A percentile compares a stretch with the other conserved stretches of the same genome.
Conservation (phyloP, 2,888 invertebrate genomes). For the Stenurella melanura region DNA sequence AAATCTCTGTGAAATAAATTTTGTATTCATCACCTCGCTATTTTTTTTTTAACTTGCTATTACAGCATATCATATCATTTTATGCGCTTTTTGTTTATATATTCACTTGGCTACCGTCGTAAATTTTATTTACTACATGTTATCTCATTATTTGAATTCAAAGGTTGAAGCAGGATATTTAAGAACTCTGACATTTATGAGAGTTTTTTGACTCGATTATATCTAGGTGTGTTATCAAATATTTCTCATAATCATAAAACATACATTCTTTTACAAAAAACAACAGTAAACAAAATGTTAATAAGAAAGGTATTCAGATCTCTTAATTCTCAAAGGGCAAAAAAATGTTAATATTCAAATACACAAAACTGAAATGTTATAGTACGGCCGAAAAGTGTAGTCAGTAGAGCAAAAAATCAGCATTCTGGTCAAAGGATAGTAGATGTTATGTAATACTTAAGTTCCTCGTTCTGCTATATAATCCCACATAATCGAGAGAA, state of each 20-base stretch:
- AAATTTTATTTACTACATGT: slow-evolving; percentile 1
- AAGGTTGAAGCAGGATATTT: not conserved
- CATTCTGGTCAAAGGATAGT: too few species aligned
- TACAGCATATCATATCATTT: not conserved
- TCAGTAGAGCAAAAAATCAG: too few species aligned
- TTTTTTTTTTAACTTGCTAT: not conserved
- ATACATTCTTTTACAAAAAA: not conserved
- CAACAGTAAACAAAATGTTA: too few species aligned
- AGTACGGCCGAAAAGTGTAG: too few species aligned
- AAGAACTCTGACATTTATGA: not conserved
- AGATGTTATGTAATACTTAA: too few species aligned
- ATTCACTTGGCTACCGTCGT: not conserved
- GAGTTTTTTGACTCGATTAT: not conserved
- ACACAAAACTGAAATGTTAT: too few species aligned
- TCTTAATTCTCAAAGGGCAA: too few species aligned
- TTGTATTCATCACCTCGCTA: not conserved
- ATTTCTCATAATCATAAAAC: not conserved
- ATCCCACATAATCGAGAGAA: too few species aligned
- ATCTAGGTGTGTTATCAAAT: not conserved
- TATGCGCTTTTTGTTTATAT: not conserved
- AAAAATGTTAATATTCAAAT: too few species aligned
- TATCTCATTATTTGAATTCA: not conserved
- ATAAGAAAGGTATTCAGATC: too few species aligned
- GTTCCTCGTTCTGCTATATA: too few species aligned
- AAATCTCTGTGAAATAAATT: not conserved